Evolutionary conservation across 2,888 invertebrate genomes (phyloP).

Genomic region (Melieria crassipennis): DNA sequence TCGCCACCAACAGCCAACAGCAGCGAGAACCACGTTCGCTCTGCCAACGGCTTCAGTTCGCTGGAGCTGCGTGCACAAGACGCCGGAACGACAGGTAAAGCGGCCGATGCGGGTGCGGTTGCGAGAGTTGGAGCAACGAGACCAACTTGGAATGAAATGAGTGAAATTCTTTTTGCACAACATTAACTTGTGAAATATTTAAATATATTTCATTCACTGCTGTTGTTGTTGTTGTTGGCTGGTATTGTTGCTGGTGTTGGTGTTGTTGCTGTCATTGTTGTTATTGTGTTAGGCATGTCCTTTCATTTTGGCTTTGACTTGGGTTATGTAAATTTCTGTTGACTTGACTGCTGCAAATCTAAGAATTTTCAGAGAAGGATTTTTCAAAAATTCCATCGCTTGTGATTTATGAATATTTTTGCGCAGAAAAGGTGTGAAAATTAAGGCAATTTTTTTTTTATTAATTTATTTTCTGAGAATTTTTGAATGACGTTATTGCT

Average conservation of each 20-base stretch:
- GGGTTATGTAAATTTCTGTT: background rate
- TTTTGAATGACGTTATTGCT: no score
- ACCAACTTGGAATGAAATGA: background rate
- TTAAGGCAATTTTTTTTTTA: no score
- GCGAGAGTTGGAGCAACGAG: no score
- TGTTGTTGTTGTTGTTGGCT: constrained; percentile 6
- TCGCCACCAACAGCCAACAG: background rate
- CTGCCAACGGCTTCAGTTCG: background rate
- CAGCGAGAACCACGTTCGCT: background rate
- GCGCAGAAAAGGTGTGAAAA: no score
- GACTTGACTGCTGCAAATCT: no score
- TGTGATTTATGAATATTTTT: no score
- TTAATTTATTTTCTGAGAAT: no score
- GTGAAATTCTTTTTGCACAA: constrained; percentile 28
- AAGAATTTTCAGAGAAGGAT: no score
- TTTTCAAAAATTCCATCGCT: no score
- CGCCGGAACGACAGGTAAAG: no score
- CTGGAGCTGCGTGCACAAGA: background rate
- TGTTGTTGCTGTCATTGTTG: background rate
- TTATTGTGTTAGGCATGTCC: background rate
- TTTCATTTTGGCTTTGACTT: constrained; percentile 9
- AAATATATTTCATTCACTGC: constrained; percentile 23
- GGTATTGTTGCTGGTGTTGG: background rate
- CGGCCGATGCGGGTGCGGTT: no score
- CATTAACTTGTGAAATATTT: constrained; percentile 24